phyloP scores from a whole-genome alignment of 92 coral and sea anemone genomes.

The Micromussa lordhowensis region DNA sequence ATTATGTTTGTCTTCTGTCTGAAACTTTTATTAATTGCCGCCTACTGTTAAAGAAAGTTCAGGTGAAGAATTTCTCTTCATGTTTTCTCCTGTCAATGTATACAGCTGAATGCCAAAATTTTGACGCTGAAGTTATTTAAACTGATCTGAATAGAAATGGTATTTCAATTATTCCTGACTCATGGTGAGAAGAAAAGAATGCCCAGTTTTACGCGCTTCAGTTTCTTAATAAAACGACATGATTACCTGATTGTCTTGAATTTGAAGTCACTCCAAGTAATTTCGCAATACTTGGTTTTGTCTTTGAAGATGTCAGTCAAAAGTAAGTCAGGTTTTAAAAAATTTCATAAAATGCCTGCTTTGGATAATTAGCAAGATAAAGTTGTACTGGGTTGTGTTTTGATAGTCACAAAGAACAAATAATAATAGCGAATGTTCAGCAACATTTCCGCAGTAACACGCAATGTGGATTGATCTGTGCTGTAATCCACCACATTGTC shows the following conservation, averaged over 20 bases:
- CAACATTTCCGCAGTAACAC: neutral
- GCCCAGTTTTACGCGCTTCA: neutral
- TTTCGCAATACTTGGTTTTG: neutral
- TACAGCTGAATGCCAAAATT: neutral
- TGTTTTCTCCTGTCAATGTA: neutral
- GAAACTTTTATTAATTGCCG: too few relatives aligned
- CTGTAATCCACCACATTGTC: neutral
- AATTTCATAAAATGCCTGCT: neutral
- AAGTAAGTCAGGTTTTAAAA: neutral
- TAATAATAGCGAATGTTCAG: neutral
- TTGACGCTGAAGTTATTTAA: neutral
- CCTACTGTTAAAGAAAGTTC: too few relatives aligned
- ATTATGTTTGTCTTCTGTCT: too few relatives aligned
- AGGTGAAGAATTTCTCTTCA: too few relatives aligned
- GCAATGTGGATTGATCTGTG: neutral
- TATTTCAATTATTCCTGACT: neutral
- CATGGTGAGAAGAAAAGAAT: neutral
- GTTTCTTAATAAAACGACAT: neutral
- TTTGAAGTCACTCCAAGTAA: neutral
- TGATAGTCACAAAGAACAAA: neutral
- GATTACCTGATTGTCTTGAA: neutral
- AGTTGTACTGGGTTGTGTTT: neutral
- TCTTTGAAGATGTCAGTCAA: neutral
- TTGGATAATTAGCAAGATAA: neutral
- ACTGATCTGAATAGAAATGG: neutral